A percentile compares a stretch with the other conserved stretches of the same genome.
phyloP scores from a whole-genome alignment of 2,113 vertebrate genomes.

The Trachemys scripta region DNA sequence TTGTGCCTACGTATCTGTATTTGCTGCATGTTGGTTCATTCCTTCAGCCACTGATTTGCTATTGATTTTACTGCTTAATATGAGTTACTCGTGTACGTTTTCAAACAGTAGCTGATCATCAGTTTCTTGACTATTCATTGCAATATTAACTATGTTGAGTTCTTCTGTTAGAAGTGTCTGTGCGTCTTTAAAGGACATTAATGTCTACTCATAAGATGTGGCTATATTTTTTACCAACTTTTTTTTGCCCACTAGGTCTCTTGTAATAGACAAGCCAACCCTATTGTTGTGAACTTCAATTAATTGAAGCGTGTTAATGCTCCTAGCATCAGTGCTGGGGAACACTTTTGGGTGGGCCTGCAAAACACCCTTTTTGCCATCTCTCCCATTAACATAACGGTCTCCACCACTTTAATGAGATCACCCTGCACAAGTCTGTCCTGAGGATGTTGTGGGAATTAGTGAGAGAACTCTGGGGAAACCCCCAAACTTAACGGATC shows the following conservation, averaged over 20 bases:
- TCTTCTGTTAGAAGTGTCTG: not conserved
- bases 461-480: not conserved
- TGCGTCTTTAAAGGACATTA: not conserved
- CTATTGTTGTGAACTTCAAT: fast-evolving
- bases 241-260: not conserved
- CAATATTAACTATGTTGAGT: not conserved
- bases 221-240: not conserved
- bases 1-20: not conserved
- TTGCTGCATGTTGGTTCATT: not conserved
- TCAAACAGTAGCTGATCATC: not conserved
- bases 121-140: not conserved
- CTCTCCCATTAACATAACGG: not conserved
- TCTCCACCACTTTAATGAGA: fast-evolving
- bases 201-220: not conserved
- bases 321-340: fast-evolving
- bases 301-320: fast-evolving
- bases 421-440: not conserved
- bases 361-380: not conserved
- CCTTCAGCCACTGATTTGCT: constrained; percentile 9
- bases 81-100: constrained; percentile 36
- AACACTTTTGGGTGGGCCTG: fast-evolving
- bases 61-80: constrained; percentile 38
- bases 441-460: not conserved
- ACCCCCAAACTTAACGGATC: not conserved
- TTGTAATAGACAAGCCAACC: not conserved